Evolutionary conservation across 2,113 vertebrate genomes (phyloP).

Genomic region (Cryptomyrus ogoouensis): DNA sequence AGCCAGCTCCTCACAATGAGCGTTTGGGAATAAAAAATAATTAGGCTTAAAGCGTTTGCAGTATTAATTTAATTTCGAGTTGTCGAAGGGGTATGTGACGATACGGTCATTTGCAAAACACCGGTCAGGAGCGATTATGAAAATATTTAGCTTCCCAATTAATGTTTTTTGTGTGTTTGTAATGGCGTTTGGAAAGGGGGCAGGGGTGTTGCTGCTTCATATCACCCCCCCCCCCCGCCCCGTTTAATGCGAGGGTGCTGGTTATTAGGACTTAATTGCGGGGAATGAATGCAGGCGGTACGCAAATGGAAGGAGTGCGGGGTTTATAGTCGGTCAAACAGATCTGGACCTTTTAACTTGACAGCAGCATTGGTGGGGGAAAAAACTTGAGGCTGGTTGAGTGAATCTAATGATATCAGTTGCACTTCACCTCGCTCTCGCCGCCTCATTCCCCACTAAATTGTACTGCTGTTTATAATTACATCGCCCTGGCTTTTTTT

Average conservation of each 20-base stretch:
- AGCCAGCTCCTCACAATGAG: background rate
- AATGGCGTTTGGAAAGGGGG: slow-evolving; percentile 58
- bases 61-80: background rate
- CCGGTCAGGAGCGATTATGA: slow-evolving; percentile 27
- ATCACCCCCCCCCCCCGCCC: slow-evolving; percentile 50
- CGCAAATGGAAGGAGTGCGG: slow-evolving; percentile 27
- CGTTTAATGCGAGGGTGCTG: slow-evolving; percentile 70
- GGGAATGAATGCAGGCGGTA: slow-evolving; percentile 51
- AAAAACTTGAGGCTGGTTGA: slow-evolving; percentile 20
- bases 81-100: background rate
- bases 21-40: background rate
- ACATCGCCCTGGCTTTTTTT: background rate
- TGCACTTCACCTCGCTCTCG: slow-evolving; percentile 29
- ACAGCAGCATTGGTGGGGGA: slow-evolving; percentile 9
- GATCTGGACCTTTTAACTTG: slow-evolving; percentile 46
- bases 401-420: slow-evolving; percentile 44
- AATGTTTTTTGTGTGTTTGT: slow-evolving; percentile 50
- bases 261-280: slow-evolving; percentile 78
- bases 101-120: slow-evolving; percentile 35
- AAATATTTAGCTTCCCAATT: slow-evolving; percentile 65
- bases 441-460: slow-evolving; percentile 6
- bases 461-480: slow-evolving; percentile 19
- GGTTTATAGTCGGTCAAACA: slow-evolving; percentile 44
- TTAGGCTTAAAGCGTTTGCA: background rate
- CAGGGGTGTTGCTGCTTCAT: slow-evolving; percentile 46